Conservation (phyloP, 2,113 vertebrate genomes). For the Setophaga petechia region DNA sequence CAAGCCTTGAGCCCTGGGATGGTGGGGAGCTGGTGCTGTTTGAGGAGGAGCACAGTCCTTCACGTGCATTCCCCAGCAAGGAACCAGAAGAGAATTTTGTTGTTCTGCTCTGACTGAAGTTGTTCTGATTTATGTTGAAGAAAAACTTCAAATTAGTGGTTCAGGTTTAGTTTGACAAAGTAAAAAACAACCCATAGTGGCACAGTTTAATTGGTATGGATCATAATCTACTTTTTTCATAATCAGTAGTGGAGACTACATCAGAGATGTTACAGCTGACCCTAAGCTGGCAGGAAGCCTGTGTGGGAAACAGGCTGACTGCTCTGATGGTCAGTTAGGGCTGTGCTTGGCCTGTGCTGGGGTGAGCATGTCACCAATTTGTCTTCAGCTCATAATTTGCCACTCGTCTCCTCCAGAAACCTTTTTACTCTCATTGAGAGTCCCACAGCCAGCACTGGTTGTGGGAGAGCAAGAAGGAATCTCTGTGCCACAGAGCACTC, state of each 20-base stretch:
- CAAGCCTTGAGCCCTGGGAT: neutral
- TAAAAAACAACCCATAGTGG: neutral
- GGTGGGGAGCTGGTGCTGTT: neutral
- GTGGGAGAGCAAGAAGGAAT: neutral
- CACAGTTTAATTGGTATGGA: neutral
- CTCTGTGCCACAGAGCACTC: neutral
- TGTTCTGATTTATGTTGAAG: neutral
- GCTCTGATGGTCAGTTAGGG: neutral
- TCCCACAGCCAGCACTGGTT: neutral
- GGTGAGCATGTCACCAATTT: fast-evolving
- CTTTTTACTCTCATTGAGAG: neutral
- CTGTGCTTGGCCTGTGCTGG: neutral
- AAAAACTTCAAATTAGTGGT: neutral
- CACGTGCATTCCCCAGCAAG: neutral
- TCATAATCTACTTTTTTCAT: neutral
- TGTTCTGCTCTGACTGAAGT: neutral
- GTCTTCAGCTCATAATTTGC: neutral
- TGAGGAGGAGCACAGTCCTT: neutral
- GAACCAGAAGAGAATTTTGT: neutral
- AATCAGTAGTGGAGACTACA: neutral
- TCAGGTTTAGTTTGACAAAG: neutral
- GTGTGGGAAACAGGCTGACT: fast-evolving
- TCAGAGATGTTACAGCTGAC: too few relatives aligned
- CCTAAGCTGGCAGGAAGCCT: neutral
- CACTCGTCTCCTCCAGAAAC: neutral